Percentiles rank a stretch among this genome's conserved stretches.
Evolutionary conservation across 1,140 invertebrate genomes (phyloP).

Genomic region (Neuroterus valhalla): DNA sequence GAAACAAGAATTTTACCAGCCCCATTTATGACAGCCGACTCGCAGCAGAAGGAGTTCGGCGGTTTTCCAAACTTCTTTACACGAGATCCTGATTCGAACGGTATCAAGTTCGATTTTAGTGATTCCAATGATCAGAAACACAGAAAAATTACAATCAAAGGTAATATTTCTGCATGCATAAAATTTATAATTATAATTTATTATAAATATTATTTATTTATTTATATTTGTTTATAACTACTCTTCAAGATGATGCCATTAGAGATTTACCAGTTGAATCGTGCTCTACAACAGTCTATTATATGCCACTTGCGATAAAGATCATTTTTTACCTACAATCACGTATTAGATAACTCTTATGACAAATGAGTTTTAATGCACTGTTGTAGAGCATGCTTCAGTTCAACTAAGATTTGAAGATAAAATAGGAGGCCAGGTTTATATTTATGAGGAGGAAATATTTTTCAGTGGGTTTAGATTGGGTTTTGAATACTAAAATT

Average conservation of each 20-base stretch:
- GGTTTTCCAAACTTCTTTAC: not conserved
- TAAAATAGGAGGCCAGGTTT: no score
- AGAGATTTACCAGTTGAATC: no score
- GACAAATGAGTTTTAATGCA: no score
- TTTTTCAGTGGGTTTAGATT: no score
- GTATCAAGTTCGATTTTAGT: not conserved
- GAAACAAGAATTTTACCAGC: slow-evolving; percentile 46
- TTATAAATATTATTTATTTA: not conserved
- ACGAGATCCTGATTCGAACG: not conserved
- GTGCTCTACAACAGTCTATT: no score
- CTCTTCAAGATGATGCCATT: not conserved
- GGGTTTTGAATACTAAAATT: no score
- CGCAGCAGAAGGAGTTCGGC: not conserved
- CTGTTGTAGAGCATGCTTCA: no score
- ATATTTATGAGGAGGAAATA: no score
- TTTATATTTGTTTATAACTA: not conserved
- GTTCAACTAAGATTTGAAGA: no score
- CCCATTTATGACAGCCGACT: slow-evolving; percentile 22
- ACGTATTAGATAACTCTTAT: no score
- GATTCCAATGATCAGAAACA: not conserved
- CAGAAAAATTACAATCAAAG: not conserved
- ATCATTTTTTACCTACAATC: no score
- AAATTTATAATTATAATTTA: not conserved
- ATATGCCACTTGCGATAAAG: no score
- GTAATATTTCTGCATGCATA: not conserved